These are phyloP conservation scores for Melitaea athalia DNA, from an alignment of 2,888 invertebrate genomes.

Conservation along the genomic window DNA sequence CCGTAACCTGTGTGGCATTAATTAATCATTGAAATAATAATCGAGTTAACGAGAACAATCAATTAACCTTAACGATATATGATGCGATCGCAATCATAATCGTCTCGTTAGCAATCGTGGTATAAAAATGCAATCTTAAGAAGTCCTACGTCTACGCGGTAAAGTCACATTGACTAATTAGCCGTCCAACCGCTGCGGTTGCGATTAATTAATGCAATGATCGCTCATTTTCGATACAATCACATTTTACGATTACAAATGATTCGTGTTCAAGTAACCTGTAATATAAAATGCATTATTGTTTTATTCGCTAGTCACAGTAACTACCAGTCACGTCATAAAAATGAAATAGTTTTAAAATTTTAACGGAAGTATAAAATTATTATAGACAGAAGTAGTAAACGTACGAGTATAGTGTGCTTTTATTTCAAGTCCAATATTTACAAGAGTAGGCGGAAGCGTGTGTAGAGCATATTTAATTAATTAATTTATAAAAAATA, in stretches of 20 bases:
- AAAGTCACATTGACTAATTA: conserved; percentile 8
- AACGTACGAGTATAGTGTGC: not conserved
- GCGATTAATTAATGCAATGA: conserved; percentile 26
- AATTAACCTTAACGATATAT: conserved; percentile 14
- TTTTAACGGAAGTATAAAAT: not conserved
- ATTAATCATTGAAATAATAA: not conserved
- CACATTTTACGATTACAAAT: conserved; percentile 8
- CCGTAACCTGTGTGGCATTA: too few species aligned
- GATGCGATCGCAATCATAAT: conserved; percentile 7
- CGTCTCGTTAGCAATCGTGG: conserved; percentile 8
- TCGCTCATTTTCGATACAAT: conserved; percentile 27
- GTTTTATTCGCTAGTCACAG: conserved; percentile 2
- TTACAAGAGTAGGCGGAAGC: too few species aligned
- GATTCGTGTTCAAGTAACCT: not conserved
- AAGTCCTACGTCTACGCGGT: conserved; percentile 5
- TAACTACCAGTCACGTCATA: not conserved
- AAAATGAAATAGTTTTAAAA: not conserved
- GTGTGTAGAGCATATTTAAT: too few species aligned
- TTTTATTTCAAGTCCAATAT: not conserved
- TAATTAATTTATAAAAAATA: too few species aligned
- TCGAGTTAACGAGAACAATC: not conserved
- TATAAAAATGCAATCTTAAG: conserved; percentile 1
- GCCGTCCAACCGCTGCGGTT: not conserved
- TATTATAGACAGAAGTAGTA: too few species aligned
- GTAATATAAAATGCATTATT: conserved; percentile 14